These are phyloP conservation scores for Nemapogon koenigi DNA, from an alignment of 2,888 invertebrate species.

Conservation along the genomic window DNA sequence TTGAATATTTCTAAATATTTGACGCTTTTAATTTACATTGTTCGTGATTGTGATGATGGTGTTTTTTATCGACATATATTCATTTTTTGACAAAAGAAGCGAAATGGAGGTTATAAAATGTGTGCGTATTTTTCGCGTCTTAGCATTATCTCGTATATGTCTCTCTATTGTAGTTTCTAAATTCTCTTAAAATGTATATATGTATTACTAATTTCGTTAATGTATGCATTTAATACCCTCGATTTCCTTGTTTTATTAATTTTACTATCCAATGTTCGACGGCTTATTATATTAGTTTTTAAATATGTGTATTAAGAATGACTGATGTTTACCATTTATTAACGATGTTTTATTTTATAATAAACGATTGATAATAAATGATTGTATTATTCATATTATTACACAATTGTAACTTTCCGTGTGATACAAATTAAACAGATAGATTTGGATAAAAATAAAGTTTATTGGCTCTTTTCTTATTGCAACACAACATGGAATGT, in stretches of 20 bases:
- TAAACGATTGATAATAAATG: too few relatives aligned
- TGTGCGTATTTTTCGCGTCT: conserved; percentile 16
- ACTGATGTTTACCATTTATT: too few relatives aligned
- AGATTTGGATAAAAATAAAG: too few relatives aligned
- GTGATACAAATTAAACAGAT: too few relatives aligned
- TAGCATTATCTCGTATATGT: conserved; percentile 17
- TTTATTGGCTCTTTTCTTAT: too few relatives aligned
- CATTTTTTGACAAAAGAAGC: conserved; percentile 33
- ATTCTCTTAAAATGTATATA: too few relatives aligned
- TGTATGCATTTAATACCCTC: conserved; percentile 43
- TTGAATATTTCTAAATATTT: background rate
- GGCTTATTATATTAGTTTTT: too few relatives aligned
- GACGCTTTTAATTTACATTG: background rate
- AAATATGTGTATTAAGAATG: too few relatives aligned
- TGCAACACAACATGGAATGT: too few relatives aligned
- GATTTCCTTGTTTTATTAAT: conserved; percentile 39
- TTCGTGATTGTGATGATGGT: background rate
- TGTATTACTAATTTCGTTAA: conserved; percentile 10
- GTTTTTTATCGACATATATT: conserved; percentile 27
- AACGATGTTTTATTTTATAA: too few relatives aligned
- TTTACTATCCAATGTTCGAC: background rate
- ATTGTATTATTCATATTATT: too few relatives aligned
- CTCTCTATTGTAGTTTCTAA: conserved; percentile 11
- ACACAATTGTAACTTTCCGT: too few relatives aligned
- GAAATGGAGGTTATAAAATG: conserved; percentile 58